Evolutionary conservation across 2,888 invertebrate species (phyloP).

Genomic region (Meloe dianella): DNA sequence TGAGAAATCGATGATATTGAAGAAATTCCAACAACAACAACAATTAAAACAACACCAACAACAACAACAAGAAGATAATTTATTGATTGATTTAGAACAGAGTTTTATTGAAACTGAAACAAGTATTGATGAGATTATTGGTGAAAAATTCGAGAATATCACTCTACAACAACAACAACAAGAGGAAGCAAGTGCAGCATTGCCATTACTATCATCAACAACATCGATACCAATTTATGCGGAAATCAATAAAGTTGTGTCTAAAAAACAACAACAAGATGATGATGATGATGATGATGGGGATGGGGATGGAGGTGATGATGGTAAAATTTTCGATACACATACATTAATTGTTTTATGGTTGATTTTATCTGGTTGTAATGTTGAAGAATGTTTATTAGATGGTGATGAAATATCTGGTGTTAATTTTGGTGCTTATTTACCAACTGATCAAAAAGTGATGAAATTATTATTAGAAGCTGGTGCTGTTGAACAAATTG

Average conservation of each 20-base stretch:
- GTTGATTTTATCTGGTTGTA: constrained; percentile 74
- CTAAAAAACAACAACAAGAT: constrained; percentile 32
- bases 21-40: constrained; percentile 30
- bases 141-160: constrained; percentile 45
- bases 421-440: constrained; percentile 64
- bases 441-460: constrained; percentile 74
- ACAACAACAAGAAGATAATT: neutral
- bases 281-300: constrained; percentile 28
- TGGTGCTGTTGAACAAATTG: constrained; percentile 67
- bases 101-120: constrained; percentile 53
- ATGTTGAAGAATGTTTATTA: constrained; percentile 66
- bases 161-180: constrained; percentile 46
- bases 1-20: constrained; percentile 56
- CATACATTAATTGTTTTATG: constrained; percentile 77
- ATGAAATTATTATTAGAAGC: constrained; percentile 77
- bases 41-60: constrained; percentile 25
- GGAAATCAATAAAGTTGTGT: constrained; percentile 49
- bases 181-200: constrained; percentile 25
- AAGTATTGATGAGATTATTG: constrained; percentile 44
- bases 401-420: constrained; percentile 59
- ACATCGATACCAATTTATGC: constrained; percentile 47
- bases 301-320: too few species aligned
- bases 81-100: constrained; percentile 41
- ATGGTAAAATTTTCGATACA: constrained; percentile 59
- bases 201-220: constrained; percentile 36